A percentile compares a stretch with the other conserved stretches of the same genome.
These are phyloP conservation scores for Troglohyphantes excavatus DNA, from an alignment of 2,888 invertebrate species.

Conservation along the genomic window DNA sequence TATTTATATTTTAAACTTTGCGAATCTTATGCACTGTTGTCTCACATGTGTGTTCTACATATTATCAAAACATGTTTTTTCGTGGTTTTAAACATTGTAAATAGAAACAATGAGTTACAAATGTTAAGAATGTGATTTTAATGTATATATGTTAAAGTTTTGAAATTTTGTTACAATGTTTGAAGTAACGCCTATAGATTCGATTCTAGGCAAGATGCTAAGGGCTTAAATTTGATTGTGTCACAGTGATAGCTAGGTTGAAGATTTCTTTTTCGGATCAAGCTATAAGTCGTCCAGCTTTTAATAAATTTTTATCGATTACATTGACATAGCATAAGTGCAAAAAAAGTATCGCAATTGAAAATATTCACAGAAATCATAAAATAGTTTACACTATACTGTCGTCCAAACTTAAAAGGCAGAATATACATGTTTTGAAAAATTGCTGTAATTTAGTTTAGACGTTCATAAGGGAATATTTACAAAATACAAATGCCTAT, in stretches of 20 bases:
- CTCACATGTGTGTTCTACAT: not conserved
- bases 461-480: no score
- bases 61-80: not conserved
- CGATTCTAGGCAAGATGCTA: not conserved
- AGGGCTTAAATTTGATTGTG: not conserved
- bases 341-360: not conserved
- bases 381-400: not conserved
- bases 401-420: no score
- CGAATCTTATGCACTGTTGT: not conserved
- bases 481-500: no score
- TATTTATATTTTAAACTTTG: not conserved
- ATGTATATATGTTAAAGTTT: not conserved
- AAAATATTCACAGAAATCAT: not conserved
- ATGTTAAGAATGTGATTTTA: not conserved
- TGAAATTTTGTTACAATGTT: not conserved
- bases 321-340: not conserved
- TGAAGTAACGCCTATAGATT: not conserved
- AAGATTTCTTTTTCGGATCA: not conserved
- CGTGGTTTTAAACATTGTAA: slow-evolving; percentile 1
- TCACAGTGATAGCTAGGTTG: not conserved
- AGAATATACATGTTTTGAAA: no score
- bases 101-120: not conserved
- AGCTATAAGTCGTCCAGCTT: slow-evolving; percentile 9
- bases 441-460: no score
- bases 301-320: not conserved